phyloP scores from a whole-genome alignment of 1,140 invertebrate genomes.

The Drosophila busckii region DNA sequence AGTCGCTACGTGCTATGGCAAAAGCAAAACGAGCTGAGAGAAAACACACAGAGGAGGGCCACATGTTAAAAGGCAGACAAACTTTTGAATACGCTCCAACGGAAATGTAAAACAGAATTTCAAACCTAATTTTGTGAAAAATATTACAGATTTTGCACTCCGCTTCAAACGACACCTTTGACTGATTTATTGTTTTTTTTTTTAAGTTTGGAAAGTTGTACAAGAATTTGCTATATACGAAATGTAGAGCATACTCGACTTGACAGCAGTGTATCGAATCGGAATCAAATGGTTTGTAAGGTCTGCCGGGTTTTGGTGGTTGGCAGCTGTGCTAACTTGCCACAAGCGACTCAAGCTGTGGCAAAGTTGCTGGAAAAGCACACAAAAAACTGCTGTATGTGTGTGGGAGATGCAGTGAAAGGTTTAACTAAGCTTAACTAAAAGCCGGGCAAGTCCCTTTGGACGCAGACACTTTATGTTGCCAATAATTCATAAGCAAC shows the following conservation, averaged over 20 bases:
- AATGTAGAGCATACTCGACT: neutral
- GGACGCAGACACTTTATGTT: conserved; percentile 16
- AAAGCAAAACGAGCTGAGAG: too few species aligned
- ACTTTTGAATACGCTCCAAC: too few species aligned
- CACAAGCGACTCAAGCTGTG: conserved; percentile 1
- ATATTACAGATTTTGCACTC: too few species aligned
- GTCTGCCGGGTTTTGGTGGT: conserved; percentile 18
- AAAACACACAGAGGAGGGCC: too few species aligned
- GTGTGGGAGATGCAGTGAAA: neutral
- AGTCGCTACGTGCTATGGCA: too few species aligned
- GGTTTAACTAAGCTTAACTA: conserved; percentile 24
- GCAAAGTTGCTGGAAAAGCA: conserved; percentile 10
- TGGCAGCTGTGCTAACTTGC: too few species aligned
- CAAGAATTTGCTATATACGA: neutral
- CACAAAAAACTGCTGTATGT: neutral
- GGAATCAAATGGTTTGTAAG: conserved; percentile 61
- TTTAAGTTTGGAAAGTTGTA: too few species aligned
- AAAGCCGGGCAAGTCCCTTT: conserved; percentile 30
- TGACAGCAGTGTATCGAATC: conserved; percentile 17
- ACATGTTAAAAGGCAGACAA: too few species aligned
- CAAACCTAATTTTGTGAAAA: too few species aligned
- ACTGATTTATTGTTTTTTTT: too few species aligned
- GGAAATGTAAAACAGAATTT: too few species aligned
- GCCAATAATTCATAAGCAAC: conserved; percentile 70
- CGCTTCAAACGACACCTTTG: too few species aligned